Evolutionary conservation across 2,888 invertebrate genomes (phyloP), one percentile per base, ranked within the genome.

Genomic region (Melangyna quadrimaculata): DNA sequence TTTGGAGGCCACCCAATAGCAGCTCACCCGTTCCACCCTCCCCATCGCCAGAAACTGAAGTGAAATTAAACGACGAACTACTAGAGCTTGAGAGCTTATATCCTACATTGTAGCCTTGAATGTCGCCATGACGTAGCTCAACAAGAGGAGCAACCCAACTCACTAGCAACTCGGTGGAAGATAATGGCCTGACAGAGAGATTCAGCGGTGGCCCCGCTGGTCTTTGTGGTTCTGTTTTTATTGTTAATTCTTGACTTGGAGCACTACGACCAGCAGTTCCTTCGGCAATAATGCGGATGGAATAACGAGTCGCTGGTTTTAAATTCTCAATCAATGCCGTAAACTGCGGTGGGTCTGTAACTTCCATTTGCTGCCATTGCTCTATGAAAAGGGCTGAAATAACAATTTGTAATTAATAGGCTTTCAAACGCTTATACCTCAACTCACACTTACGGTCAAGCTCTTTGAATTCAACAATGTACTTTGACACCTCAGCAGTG

Each of bases 41-140:
- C 0, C 95, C 95, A 89, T 95, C 95, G 0, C 95, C 95, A 22
- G 94, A 93, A 3, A 95, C 94, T 0, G 95, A 94, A 0, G 95
- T 95, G 88, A 95, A 95, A 90, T 95, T 95, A 90, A 94, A 95
- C 74, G 93, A 93, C 1, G 92, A 92, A 78, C 93, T 93, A 14
- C 93, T 93, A 2, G 91, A 90, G 83, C 93, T 93, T 43, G 92
- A 89, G 74, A 92, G 61, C 78, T 91, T 91, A 40, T 92, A 92
- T 67, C 92, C 96, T 24, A 97, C 94, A 90, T 96, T 96, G 89
- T 95, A 96, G 27, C 96, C 96, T 88, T 95, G 94, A 80, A 96
- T 94, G 87, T 95, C 95, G 0, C 96, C 96, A 89, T 97, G 95
- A 59, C 95, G 93, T 32, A 95, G 90, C 88, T 96, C 95, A 0